Percentiles rank a stretch among this genome's conserved stretches.
Conservation (phyloP, 2,113 vertebrate species). For the Upupa epops region DNA sequence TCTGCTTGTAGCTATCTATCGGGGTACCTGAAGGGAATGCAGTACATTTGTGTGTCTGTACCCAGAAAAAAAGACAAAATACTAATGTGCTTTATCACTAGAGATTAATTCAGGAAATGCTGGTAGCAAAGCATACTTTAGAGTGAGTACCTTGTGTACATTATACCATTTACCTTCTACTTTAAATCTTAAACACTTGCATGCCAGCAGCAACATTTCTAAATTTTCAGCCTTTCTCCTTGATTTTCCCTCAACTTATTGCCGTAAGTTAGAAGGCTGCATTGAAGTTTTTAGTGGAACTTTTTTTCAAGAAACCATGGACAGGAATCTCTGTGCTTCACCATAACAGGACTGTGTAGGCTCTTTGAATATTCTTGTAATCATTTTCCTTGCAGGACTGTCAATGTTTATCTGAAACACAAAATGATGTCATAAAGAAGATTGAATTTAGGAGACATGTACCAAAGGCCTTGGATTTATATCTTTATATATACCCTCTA, state of each 20-base stretch:
- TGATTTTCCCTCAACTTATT: not conserved
- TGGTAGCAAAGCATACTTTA: not conserved
- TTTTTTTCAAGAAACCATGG: constrained; percentile 83
- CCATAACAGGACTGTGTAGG: constrained; percentile 82
- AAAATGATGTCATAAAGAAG: not conserved
- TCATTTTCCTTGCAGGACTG: constrained; percentile 79
- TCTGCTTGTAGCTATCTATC: not conserved
- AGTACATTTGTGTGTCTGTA: not conserved
- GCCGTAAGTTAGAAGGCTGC: constrained; percentile 63
- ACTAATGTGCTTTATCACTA: not conserved
- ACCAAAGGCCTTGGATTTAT: not conserved
- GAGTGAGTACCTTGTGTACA: not conserved
- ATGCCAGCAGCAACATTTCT: not conserved
- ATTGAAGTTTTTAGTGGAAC: constrained; percentile 81
- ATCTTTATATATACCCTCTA: not conserved
- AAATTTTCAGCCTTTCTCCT: not conserved
- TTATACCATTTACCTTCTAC: no score
- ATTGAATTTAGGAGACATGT: not conserved
- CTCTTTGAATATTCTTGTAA: constrained; percentile 79
- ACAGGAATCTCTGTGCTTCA: constrained; percentile 87
- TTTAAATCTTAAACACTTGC: not conserved
- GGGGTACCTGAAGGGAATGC: not conserved
- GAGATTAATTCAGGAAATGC: not conserved
- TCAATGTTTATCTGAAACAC: constrained; percentile 86
- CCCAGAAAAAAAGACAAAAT: not conserved